Evolutionary conservation across 2,113 vertebrate species (phyloP).

Genomic region (Pomatorhinus ruficollis): DNA sequence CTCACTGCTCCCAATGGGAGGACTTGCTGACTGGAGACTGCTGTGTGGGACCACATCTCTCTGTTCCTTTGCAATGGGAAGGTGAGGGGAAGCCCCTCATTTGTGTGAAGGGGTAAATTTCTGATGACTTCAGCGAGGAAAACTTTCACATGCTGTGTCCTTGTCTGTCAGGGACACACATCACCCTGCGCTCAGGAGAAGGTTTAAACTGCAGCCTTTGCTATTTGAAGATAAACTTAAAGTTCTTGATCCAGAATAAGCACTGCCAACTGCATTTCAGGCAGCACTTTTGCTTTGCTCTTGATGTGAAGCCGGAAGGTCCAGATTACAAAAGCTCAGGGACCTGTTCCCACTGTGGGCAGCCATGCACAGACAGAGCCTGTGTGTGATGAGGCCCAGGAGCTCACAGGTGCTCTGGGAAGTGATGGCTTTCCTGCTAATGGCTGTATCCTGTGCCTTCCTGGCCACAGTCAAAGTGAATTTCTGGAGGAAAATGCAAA

Average conservation of each 20-base stretch:
- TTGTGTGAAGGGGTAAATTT: background rate
- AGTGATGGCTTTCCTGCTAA: background rate
- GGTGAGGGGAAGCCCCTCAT: background rate
- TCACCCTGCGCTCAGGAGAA: background rate
- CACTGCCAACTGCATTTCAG: background rate
- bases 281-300: background rate
- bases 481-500: background rate
- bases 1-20: background rate
- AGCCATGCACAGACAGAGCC: background rate
- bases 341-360: background rate
- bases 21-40: background rate
- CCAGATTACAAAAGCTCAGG: accelerated
- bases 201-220: background rate
- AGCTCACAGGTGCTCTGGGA: background rate
- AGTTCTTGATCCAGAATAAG: background rate
- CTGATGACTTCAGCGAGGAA: background rate
- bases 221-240: background rate
- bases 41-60: background rate
- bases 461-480: background rate
- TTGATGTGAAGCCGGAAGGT: background rate
- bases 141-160: background rate
- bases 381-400: background rate
- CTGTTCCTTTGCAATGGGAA: background rate
- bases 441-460: background rate
- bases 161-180: background rate